Evolutionary conservation across 1,140 invertebrate genomes (phyloP), one percentile per base, ranked within the genome.

Genomic region (Temnothorax longispinosus): DNA sequence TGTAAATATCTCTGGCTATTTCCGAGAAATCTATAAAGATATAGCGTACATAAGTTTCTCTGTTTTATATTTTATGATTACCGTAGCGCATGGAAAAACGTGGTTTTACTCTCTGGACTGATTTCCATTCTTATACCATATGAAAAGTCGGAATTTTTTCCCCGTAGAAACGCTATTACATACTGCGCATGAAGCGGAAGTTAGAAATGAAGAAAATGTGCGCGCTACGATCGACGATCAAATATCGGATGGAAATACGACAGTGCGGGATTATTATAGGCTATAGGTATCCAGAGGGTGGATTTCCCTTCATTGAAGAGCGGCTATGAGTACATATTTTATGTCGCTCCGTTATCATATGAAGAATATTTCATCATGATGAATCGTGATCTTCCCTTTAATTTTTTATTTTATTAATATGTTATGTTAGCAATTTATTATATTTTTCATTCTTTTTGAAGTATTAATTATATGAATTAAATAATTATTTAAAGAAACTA

Each of bases 81-180:
- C 6, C 41, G 1, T 50, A 21, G 18, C 21, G 21, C 32, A 75
- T 62, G 52, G 52, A 71, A 75, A 62, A 58, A 75, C 41, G 54
- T 75, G 8, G 44, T 32, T 75, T 84, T 38, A 38, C 54, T 38
- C 8, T 27, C 32, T 13, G 27, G 7, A 60, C 13, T 47, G 67
- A 74, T 69, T 84, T 60, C 13, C 13, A 62, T 60, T 71, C 56
- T 71, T 71, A 84, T 84, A 8, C 4, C 41, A 15, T 75, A 62
- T 84, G 27, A 62, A 60, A 84, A 84, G 41, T 84, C 44, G 32
- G 32, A 38, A 74, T 74, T 82, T 74, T 82, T 82, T 74, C 60
- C 54, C 54, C 18, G 7, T 41, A 27, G 41, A 74, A 54, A 82
- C 38, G 41, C 18, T 84, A 84, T 75, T 84, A 62, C 38, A 74